Conservation (phyloP, 2,113 vertebrate species). For the Pionites leucogaster region DNA sequence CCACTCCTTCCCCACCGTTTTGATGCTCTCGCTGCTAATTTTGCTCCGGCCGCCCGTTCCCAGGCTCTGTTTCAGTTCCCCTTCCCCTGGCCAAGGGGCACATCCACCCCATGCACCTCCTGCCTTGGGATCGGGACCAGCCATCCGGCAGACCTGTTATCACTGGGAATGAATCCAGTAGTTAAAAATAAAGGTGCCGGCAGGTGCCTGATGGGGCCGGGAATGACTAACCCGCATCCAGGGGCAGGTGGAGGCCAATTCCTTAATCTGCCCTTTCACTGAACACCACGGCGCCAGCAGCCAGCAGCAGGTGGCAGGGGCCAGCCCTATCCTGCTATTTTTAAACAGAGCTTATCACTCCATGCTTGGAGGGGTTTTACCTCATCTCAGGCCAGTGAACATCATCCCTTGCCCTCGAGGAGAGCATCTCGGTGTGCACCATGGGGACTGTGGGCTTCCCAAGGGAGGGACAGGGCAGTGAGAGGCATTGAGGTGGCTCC, state of each 20-base stretch:
- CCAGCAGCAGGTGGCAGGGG: constrained; percentile 55
- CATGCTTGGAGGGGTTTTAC: background rate
- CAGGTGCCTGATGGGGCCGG: background rate
- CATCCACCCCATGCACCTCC: background rate
- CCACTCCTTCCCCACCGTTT: background rate
- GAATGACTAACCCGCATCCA: constrained; percentile 6
- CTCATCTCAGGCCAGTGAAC: constrained; percentile 17
- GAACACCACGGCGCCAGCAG: background rate
- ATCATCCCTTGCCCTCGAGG: background rate
- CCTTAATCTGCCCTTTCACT: constrained; percentile 29
- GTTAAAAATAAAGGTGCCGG: constrained; percentile 60
- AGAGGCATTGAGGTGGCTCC: background rate
- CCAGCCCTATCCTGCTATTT: constrained; percentile 46
- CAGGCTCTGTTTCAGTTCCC: background rate
- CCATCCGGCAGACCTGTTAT: background rate
- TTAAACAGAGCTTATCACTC: constrained; percentile 38
- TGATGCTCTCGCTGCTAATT: background rate
- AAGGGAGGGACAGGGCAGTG: background rate
- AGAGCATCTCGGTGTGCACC: background rate
- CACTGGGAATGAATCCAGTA: constrained; percentile 35
- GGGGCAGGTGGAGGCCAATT: constrained; percentile 41
- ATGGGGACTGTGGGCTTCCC: fast-evolving
- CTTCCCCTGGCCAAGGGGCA: background rate
- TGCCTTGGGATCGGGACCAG: fast-evolving
- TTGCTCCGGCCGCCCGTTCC: background rate